Percentiles rank a stretch among this genome's conserved stretches.
Evolutionary conservation across 2,888 invertebrate species (phyloP).

Genomic region (Atethmia centrago): DNA sequence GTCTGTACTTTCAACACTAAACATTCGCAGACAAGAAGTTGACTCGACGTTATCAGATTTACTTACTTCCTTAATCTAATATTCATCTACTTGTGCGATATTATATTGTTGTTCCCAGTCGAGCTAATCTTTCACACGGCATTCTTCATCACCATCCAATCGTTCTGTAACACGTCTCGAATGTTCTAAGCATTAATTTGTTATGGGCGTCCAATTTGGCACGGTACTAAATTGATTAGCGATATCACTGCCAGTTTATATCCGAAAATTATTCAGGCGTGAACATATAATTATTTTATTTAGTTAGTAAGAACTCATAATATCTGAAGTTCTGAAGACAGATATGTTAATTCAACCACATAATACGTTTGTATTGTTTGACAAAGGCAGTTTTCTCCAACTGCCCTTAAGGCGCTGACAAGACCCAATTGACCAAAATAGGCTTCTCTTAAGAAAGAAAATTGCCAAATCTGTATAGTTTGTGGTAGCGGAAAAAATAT

Average conservation of each 20-base stretch:
- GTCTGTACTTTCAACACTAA: background rate
- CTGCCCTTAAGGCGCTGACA: background rate
- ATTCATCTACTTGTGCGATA: constrained; percentile 18
- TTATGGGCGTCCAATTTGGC: constrained; percentile 32
- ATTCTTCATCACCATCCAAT: constrained; percentile 33
- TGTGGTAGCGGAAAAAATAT: too few species aligned
- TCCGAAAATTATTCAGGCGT: constrained; percentile 3
- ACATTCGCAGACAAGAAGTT: background rate
- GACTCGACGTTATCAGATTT: constrained; percentile 3
- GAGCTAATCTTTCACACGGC: constrained; percentile 27
- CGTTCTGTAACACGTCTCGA: constrained; percentile 19
- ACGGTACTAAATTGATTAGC: constrained; percentile 44
- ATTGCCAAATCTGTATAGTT: too few species aligned
- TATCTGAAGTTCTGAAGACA: too few species aligned
- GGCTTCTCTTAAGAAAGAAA: too few species aligned
- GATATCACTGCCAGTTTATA: constrained; percentile 38
- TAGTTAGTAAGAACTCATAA: background rate
- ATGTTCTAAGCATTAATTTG: constrained; percentile 31
- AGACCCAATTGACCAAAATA: too few species aligned
- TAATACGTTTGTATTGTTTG: background rate
- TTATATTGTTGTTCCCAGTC: constrained; percentile 10
- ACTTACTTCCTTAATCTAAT: constrained; percentile 31
- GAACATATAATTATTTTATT: background rate
- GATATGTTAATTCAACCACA: background rate
- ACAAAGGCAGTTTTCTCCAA: background rate